Evolutionary conservation across 2,113 vertebrate genomes (phyloP).

Genomic region (Hemiprocne comata): DNA sequence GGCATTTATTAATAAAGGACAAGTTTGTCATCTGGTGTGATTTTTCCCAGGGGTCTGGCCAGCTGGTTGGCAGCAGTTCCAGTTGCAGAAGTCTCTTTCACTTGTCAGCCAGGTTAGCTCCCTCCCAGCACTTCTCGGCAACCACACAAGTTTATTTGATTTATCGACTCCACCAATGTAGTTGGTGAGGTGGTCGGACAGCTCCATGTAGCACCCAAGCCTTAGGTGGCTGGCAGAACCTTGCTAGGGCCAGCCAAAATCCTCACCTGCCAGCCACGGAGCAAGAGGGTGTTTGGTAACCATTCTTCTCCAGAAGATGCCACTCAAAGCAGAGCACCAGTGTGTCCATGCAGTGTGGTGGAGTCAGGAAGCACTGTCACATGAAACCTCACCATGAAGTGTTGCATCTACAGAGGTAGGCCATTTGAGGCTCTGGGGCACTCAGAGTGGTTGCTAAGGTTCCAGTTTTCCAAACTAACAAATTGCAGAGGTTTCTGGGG

Average conservation of each 20-base stretch:
- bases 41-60: neutral
- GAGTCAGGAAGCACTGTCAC: neutral
- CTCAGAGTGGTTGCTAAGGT: neutral
- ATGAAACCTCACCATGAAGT: neutral
- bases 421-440: neutral
- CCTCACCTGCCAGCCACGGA: neutral
- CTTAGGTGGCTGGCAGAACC: neutral
- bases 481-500: neutral
- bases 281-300: neutral
- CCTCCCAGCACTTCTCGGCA: neutral
- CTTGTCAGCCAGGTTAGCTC: neutral
- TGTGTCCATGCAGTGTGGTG: neutral
- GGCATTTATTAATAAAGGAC: constrained; percentile 11
- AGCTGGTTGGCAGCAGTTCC: neutral
- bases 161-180: neutral
- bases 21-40: neutral
- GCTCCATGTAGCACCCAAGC: neutral
- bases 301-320: neutral
- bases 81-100: neutral
- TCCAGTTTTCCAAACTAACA: neutral
- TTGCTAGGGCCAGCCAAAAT: neutral
- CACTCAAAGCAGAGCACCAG: neutral
- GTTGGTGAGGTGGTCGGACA: neutral
- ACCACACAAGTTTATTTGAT: neutral
- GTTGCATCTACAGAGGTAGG: neutral